Base-by-base conservation (phyloP, 2,113 vertebrate species). In the Leucopsar rothschildi region DNA sequence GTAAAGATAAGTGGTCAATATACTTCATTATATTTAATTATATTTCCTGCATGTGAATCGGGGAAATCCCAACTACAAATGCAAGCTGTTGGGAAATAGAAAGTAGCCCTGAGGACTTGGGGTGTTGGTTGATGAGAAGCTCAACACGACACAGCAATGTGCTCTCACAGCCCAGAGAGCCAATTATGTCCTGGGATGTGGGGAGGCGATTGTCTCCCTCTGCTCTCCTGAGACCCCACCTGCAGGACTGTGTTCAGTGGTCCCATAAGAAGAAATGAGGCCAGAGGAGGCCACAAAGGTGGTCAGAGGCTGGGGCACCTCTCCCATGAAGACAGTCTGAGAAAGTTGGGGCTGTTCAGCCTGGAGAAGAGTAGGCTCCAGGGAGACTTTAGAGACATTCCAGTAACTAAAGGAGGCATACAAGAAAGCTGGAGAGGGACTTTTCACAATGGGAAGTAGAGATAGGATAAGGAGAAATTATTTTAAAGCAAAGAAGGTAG, bases 1-100 rank as follows among this genome's bases (percentile, higher is more conserved):
- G 22, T 86, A 72, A 82, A 96, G 66, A 73, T 55, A 88, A 95
- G 68, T 0, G 2, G n/a, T 24, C 72, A 82, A 93, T 44, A 79
- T 2, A 79, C 29, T 69, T 91, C 8, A 42, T 80, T 45, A 19
- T 69, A 33, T 65, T 45, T 66, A 31, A 39, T 89, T 61, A 5
- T 29, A 49, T 73, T 81, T 86, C 69, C 69, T 1, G 4, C 11
- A 19, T 28, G 15, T 42, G 18, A 9, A 15, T 4, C 0, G 0
- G 40, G 31, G 40, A 9, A 75, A 14, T 47, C 35, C 5, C n/a
- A 24, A 28, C n/a, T 22, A 28, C 17, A 79, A n/a, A 47, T 24
- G 16, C 21, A 72, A n/a, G 17, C 29, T 52, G 28, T 6, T 29
- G 23, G 75, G 49, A 35, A 75, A 91, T 5, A 47, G 49, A 86